Base-by-base conservation (phyloP, 2,888 invertebrate species). In the Nomada hirtipes region DNA sequence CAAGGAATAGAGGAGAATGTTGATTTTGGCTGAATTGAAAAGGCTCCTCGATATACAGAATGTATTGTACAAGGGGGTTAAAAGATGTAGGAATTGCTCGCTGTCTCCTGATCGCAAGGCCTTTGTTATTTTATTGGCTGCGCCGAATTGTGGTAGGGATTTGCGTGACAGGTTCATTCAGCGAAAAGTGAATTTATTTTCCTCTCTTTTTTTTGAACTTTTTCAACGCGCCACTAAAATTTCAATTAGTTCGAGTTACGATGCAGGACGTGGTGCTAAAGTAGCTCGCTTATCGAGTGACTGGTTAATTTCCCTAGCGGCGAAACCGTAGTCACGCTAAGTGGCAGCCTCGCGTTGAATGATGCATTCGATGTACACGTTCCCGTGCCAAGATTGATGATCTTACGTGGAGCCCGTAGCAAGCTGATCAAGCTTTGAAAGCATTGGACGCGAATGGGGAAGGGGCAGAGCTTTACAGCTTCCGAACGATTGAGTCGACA, bases 241-340 rank as follows among this genome's bases (percentile, higher is more conserved):
- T 61, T 61, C 72, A 72, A 78, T 80, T 80, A 80, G 71, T 65
- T 29, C 61, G 57, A 64, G 63, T 75, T 69, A 63, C 53, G 29
- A 13, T 13, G 44, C 42, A 20, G 20, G 44, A 20, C 13, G 67
- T 18, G 18, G 15, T 10, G 23, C 29, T 26, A 55, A 61, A 65
- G 75, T 63, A 50, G 59, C 29, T 68, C 80, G 64, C 68, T 79
- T 72, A 76, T 75, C 83, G 70, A 60, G 57, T 64, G 64, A 73
- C 77, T 73, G 74, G 77, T 79, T 82, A 86, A 86, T 86, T 86
- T 84, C 82, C 76, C 82, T 71, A 42, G 84, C 79, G 82, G 73
- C 79, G 78, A 82, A 71, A 76, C 71, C 64, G 53, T 76, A 71
- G 59, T 68, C 70, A 11, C 15, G 55, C 52, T 68, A 83, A 83